Conservation (phyloP, 2,113 vertebrate genomes). For the Hippopotamus amphibius region DNA sequence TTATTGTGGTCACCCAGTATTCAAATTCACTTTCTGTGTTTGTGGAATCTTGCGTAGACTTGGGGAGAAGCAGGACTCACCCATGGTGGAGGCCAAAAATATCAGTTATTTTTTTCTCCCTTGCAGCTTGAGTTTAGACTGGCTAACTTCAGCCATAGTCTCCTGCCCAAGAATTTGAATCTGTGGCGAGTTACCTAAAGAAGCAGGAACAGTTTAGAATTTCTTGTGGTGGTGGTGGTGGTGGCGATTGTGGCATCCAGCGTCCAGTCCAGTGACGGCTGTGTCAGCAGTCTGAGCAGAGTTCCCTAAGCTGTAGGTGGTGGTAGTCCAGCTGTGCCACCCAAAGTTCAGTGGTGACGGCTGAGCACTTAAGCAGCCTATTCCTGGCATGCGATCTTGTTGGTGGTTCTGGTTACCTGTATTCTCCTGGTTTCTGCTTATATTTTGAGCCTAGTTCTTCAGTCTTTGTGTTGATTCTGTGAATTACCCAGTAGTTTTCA, state of each 20-base stretch:
- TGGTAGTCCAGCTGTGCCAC: neutral
- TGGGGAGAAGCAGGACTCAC: neutral
- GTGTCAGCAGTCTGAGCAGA: neutral
- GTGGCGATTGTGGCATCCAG: neutral
- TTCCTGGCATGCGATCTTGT: neutral
- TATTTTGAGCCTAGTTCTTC: slow-evolving; percentile 34
- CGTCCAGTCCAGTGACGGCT: neutral
- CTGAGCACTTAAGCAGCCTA: neutral
- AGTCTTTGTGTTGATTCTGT: neutral
- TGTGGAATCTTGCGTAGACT: neutral
- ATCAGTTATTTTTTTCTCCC: neutral
- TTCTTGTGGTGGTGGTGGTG: neutral
- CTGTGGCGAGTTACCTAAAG: neutral
- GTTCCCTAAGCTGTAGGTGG: neutral
- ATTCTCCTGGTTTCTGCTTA: slow-evolving; percentile 17
- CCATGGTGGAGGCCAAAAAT: neutral
- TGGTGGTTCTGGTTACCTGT: neutral
- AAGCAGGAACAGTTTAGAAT: neutral
- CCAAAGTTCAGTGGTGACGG: neutral
- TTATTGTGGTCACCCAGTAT: neutral
- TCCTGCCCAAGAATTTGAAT: neutral
- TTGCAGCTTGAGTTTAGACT: neutral
- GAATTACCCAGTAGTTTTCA: neutral
- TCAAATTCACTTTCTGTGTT: neutral
- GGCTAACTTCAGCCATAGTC: neutral